phyloP scores from a whole-genome alignment of 2,797 vertebrate genomes.

The Prionace glauca region DNA sequence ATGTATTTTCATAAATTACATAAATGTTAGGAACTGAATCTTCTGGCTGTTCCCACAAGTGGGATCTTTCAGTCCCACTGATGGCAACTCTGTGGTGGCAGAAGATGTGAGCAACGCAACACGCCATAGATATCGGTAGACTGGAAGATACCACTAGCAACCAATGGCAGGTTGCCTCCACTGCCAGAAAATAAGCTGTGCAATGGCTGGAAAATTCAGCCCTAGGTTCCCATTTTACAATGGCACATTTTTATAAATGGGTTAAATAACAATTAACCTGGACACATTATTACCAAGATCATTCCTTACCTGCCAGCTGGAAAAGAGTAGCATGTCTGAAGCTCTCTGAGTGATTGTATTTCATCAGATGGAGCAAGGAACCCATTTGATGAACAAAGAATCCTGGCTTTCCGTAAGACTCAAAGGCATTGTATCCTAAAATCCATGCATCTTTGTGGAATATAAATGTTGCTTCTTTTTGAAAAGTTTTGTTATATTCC shows the following conservation, averaged over 20 bases:
- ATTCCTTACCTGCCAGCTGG: conserved; percentile 67
- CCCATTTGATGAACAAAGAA: conserved; percentile 68
- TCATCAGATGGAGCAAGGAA: conserved; percentile 64
- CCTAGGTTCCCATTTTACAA: background rate
- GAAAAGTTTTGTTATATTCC: conserved; percentile 66
- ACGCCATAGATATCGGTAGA: too few relatives aligned
- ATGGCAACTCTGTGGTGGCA: too few relatives aligned
- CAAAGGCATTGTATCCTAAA: conserved; percentile 76
- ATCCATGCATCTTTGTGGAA: conserved; percentile 79
- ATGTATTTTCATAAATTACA: background rate
- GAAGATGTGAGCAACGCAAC: too few relatives aligned
- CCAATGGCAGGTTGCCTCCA: too few relatives aligned
- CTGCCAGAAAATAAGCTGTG: too few relatives aligned
- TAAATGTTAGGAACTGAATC: too few relatives aligned
- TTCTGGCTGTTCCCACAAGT: too few relatives aligned
- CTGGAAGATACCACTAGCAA: too few relatives aligned
- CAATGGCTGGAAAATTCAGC: too few relatives aligned
- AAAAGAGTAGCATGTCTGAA: conserved; percentile 80
- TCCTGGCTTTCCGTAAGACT: conserved; percentile 74
- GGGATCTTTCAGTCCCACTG: too few relatives aligned
- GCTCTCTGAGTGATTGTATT: conserved; percentile 67
- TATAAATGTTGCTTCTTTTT: conserved; percentile 73
- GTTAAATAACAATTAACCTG: background rate
- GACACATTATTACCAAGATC: background rate
- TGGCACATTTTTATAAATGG: background rate